phyloP scores from a whole-genome alignment of 2,113 vertebrate genomes.

The mouse (Mus musculus) region DNA sequence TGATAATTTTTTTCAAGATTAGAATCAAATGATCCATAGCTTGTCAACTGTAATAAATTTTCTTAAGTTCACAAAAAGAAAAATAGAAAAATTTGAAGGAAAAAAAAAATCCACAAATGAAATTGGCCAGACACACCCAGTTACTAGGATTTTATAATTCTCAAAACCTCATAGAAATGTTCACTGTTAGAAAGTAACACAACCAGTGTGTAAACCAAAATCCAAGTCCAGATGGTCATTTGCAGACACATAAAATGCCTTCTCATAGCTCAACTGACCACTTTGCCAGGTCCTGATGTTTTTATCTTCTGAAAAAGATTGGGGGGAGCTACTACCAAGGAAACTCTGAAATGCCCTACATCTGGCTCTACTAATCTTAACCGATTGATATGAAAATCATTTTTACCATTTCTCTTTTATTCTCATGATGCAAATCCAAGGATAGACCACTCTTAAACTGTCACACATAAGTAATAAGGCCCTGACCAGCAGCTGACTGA shows the following conservation, averaged over 20 bases:
- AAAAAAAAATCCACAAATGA: neutral
- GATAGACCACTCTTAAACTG: conserved; percentile 22
- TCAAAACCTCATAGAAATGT: conserved; percentile 48
- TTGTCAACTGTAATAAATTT: conserved; percentile 58
- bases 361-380: neutral
- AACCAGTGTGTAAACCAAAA: conserved; percentile 45
- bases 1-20: conserved; percentile 22
- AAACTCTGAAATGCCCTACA: conserved; percentile 11
- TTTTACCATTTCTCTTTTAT: conserved; percentile 58
- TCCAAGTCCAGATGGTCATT: conserved; percentile 42
- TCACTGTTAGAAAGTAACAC: neutral
- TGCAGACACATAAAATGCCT: conserved; percentile 18
- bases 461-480: neutral
- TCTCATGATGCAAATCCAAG: conserved; percentile 59
- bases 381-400: conserved; percentile 48
- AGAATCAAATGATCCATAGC: conserved; percentile 5
- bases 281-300: conserved; percentile 63
- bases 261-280: conserved; percentile 48
- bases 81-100: neutral
- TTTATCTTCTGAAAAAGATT: conserved; percentile 60
- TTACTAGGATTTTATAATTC: conserved; percentile 37
- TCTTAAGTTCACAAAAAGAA: conserved; percentile 9
- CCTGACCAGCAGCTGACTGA: too few species aligned
- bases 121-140: neutral
- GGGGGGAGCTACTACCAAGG: neutral